Conservation (phyloP, 2,888 invertebrate species). For the Drosophila cognata region DNA sequence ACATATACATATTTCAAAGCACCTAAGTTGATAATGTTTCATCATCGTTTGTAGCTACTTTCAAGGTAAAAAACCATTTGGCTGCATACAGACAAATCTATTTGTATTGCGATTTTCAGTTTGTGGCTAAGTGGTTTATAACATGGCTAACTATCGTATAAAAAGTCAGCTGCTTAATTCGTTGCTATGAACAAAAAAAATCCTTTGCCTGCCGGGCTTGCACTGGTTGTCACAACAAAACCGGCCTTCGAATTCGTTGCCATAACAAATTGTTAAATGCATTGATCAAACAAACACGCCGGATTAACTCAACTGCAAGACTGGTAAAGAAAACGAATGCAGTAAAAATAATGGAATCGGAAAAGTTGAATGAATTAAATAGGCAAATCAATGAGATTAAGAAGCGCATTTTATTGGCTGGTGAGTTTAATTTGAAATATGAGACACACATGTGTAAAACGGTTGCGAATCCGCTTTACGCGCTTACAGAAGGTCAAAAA, state of each 20-base stretch:
- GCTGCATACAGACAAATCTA: background rate
- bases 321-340: background rate
- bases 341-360: constrained; percentile 75
- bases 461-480: background rate
- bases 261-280: constrained; percentile 44
- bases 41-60: background rate
- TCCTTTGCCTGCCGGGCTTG: background rate
- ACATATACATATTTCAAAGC: no score
- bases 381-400: constrained; percentile 93
- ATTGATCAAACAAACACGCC: constrained; percentile 62
- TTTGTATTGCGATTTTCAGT: background rate
- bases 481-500: constrained; percentile 91
- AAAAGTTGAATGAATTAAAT: constrained; percentile 86
- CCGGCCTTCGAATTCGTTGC: constrained; percentile 46
- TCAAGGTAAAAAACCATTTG: background rate
- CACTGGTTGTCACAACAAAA: background rate
- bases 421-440: constrained; percentile 84
- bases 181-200: constrained; percentile 27
- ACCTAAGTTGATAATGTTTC: no score
- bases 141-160: constrained; percentile 15
- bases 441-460: background rate
- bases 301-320: constrained; percentile 9
- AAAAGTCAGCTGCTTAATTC: constrained; percentile 21
- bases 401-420: constrained; percentile 93
- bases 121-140: constrained; percentile 1